Conservation (phyloP, 2,888 invertebrate genomes). For the Mesoligia furuncula region DNA sequence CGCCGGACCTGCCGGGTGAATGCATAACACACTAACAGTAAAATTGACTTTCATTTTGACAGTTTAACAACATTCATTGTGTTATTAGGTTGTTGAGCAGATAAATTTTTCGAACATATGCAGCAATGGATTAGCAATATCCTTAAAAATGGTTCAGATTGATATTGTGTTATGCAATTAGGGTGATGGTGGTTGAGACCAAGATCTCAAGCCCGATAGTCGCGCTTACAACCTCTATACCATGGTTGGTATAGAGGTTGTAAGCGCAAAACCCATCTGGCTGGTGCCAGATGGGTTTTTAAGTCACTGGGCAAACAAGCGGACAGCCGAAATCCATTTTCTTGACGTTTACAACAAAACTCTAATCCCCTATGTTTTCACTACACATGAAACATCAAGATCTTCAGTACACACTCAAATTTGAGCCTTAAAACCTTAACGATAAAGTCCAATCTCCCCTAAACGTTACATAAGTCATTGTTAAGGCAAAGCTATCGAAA, state of each 20-base stretch:
- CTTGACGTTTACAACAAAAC: slow-evolving; percentile 9
- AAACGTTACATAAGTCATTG: slow-evolving; percentile 56
- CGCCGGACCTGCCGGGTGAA: background rate
- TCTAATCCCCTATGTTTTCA: slow-evolving; percentile 69
- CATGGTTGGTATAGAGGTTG: too few species aligned
- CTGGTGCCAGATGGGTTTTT: background rate
- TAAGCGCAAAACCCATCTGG: too few species aligned
- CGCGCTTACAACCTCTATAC: background rate
- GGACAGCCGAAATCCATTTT: background rate
- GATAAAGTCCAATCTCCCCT: slow-evolving; percentile 41
- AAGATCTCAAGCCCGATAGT: background rate
- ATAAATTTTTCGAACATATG: background rate
- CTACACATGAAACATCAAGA: slow-evolving; percentile 57
- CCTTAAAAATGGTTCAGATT: background rate
- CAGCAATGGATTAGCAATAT: background rate
- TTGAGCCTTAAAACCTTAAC: background rate
- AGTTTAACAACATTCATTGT: background rate
- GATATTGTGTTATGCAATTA: background rate
- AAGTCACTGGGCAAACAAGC: background rate
- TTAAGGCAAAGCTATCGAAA: slow-evolving; percentile 75
- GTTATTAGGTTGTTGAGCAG: background rate
- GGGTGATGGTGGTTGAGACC: background rate
- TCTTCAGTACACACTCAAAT: background rate
- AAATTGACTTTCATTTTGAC: background rate
- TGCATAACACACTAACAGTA: background rate